Conservation (phyloP, 2,888 invertebrate species). For the Trachelus iudaicus region DNA sequence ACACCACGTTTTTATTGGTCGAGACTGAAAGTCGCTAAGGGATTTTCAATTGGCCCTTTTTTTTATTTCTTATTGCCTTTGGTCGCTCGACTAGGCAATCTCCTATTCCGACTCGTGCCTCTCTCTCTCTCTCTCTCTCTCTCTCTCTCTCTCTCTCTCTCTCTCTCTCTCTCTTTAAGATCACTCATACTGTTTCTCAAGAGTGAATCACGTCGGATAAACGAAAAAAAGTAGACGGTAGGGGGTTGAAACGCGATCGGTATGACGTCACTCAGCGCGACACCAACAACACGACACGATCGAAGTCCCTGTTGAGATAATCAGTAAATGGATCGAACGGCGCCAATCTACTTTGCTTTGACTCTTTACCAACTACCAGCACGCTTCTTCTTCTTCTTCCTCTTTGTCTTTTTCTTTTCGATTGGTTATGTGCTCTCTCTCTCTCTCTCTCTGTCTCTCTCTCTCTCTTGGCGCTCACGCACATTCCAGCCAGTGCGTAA, state of each 20-base stretch:
- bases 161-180: neutral
- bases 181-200: neutral
- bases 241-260: neutral
- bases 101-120: neutral
- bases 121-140: neutral
- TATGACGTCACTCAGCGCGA: neutral
- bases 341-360: conserved; percentile 18
- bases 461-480: neutral
- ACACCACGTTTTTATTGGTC: neutral
- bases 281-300: conserved; percentile 1
- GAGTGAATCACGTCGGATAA: neutral
- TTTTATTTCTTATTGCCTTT: neutral
- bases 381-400: neutral
- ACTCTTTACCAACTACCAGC: conserved; percentile 3
- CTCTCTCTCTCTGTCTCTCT: neutral
- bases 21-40: neutral
- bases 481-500: neutral
- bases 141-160: neutral
- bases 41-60: conserved; percentile 7
- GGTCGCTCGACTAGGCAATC: conserved; percentile 6
- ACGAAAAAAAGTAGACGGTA: neutral
- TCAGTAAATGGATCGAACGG: conserved; percentile 18
- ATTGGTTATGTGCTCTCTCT: neutral
- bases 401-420: neutral
- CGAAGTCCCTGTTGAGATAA: conserved; percentile 12